phyloP scores from a whole-genome alignment of 2,888 invertebrate genomes.

The Crematogaster levior region DNA sequence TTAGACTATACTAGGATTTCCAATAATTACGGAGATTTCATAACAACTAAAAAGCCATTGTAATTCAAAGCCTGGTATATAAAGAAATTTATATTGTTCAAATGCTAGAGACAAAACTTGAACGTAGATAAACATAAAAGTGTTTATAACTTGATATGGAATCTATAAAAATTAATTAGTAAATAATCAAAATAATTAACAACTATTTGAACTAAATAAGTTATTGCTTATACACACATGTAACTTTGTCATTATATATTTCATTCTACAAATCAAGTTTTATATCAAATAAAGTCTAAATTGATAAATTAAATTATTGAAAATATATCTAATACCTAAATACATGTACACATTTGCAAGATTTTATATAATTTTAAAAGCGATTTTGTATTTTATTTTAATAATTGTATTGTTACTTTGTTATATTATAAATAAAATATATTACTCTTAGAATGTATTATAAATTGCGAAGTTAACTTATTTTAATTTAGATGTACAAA shows the following conservation, averaged over 20 bases:
- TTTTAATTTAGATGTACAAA: no score
- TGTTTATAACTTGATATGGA: not conserved
- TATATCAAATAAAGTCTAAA: no score
- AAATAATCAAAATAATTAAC: not conserved
- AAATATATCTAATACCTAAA: no score
- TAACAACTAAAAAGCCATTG: not conserved
- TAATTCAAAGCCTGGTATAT: not conserved
- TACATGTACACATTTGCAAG: no score
- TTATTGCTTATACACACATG: not conserved
- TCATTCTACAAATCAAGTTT: not conserved
- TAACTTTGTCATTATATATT: not conserved
- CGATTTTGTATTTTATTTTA: no score
- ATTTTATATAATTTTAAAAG: no score
- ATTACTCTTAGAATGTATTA: no score
- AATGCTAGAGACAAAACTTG: not conserved
- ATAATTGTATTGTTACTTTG: no score
- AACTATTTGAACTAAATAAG: not conserved
- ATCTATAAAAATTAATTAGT: not conserved
- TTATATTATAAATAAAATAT: no score
- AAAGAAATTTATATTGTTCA: not conserved
- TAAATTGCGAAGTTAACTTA: no score
- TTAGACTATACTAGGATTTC: not conserved
- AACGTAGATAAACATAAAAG: not conserved
- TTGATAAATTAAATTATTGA: no score
- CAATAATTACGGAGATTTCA: not conserved